Evolutionary conservation across 1,140 invertebrate species (phyloP), one percentile per base, ranked within the genome.

Genomic region (Cecropterus lyciades): DNA sequence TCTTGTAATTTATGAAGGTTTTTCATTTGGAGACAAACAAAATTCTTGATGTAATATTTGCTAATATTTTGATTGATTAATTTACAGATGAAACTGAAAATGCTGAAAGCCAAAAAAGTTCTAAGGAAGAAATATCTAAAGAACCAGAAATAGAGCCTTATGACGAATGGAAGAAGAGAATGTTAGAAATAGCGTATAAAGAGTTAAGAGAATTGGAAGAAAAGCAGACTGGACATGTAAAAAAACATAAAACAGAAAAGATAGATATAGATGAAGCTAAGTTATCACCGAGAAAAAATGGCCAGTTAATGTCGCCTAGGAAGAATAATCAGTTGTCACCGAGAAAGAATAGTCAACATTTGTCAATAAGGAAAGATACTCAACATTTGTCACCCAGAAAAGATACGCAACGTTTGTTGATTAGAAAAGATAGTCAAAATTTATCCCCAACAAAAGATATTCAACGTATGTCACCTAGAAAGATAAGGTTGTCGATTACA

Each of bases 91-190:
- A 77, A 53, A 65, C 60, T 60, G 66, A 78, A 52, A 52, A 52
- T 13, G 80, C 82, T 71, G 79, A 87, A 40, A 16, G 80, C 0
- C 80, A 85, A 13, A 51, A 14, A 42, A 53, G 33, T 53, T 11
- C 49, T n/a, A n/a, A n/a, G 53, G 66, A 80, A 60, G 78, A 82
- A 45, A 71, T 70, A 42, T 20, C 42, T 1, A 17, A 30, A 14
- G 82, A 88, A 64, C 56, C 72, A 11, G 60, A 78, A 62, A 67
- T 77, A 70, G 87, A 90, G 67, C 40, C 75, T 7, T 90, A 90
- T 7, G 77, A 85, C 24, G 80, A 81, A 13, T 90, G 87, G 87
- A 90, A 85, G 42, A 73, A 65, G 60, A 72, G 87, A 1, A 83
- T 88, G 63, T 27, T 88, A 10, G 78, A 81, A 43, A 48, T 45